phyloP scores from a whole-genome alignment of 2,797 vertebrate species.

The Acanthurus tractus region DNA sequence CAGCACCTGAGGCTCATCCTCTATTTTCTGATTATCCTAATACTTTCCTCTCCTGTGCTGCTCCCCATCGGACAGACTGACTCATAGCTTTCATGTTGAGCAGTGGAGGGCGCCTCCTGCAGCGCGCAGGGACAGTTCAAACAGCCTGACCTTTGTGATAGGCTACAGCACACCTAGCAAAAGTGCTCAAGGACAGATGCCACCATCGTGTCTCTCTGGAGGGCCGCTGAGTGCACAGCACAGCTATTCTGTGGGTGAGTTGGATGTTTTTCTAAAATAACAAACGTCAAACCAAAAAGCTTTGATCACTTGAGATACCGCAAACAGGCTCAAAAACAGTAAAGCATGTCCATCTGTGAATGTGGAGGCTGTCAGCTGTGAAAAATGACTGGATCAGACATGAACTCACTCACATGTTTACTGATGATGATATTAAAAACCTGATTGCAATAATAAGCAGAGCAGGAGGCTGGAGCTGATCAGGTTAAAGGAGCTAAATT shows the following conservation, averaged over 20 bases:
- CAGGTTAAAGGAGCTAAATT: neutral
- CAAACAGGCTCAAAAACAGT: slow-evolving; percentile 14
- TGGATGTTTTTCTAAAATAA: slow-evolving; percentile 7
- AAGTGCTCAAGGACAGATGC: slow-evolving; percentile 49
- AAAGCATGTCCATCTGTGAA: neutral
- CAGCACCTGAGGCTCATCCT: slow-evolving; percentile 13
- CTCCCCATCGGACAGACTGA: slow-evolving; percentile 62
- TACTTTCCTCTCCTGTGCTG: slow-evolving; percentile 59
- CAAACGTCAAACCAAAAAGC: slow-evolving; percentile 10
- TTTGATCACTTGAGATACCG: slow-evolving; percentile 2
- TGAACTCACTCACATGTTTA: slow-evolving; percentile 39
- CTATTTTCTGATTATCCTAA: slow-evolving; percentile 27
- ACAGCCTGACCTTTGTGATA: slow-evolving; percentile 81
- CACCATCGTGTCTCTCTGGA: slow-evolving; percentile 22
- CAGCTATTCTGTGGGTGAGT: neutral
- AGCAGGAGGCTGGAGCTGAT: slow-evolving; percentile 8
- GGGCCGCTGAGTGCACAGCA: slow-evolving; percentile 1
- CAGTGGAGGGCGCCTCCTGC: slow-evolving; percentile 65
- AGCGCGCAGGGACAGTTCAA: slow-evolving; percentile 77
- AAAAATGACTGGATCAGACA: slow-evolving; percentile 21
- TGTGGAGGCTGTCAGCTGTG: neutral
- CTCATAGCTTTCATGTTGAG: slow-evolving; percentile 80
- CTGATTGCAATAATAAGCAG: slow-evolving; percentile 54
- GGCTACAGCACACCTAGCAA: slow-evolving; percentile 50
- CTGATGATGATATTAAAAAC: slow-evolving; percentile 79